Conservation (phyloP, 2,888 invertebrate species). For the Drosophila meridionalis region DNA sequence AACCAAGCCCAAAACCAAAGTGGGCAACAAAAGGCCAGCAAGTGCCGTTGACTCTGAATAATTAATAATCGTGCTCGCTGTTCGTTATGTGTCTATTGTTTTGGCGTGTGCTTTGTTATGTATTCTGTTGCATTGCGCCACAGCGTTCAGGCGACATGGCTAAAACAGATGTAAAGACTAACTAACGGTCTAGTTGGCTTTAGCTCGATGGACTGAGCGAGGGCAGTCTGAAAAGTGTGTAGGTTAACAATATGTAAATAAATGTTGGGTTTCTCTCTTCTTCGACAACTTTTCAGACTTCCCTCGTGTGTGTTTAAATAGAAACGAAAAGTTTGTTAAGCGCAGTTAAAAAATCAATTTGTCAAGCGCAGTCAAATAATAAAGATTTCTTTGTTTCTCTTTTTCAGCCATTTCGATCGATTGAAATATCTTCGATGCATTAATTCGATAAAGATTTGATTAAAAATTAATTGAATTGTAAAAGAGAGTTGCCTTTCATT, state of each 20-base stretch:
- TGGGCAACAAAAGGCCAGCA: slow-evolving; percentile 51
- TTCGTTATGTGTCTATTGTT: slow-evolving; percentile 66
- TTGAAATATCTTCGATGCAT: slow-evolving; percentile 6
- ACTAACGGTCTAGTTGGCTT: slow-evolving; percentile 42
- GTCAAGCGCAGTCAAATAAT: not conserved
- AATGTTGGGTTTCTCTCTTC: not conserved
- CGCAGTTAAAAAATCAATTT: slow-evolving; percentile 10
- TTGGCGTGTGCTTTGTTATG: slow-evolving; percentile 60
- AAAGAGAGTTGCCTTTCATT: not conserved
- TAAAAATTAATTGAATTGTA: not conserved
- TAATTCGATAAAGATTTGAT: not conserved
- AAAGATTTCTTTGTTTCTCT: slow-evolving; percentile 3
- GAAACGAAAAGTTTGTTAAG: not conserved
- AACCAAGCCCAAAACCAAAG: slow-evolving; percentile 23
- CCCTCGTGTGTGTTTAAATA: slow-evolving; percentile 1
- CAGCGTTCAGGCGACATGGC: slow-evolving; percentile 23
- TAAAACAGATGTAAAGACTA: slow-evolving; percentile 32
- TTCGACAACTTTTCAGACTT: not conserved
- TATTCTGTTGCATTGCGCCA: slow-evolving; percentile 76
- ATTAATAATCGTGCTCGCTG: slow-evolving; percentile 64
- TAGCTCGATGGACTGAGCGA: slow-evolving; percentile 8
- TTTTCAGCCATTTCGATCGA: slow-evolving; percentile 4
- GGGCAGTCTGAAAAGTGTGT: not conserved
- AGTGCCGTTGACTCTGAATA: slow-evolving; percentile 70
- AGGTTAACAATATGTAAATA: not conserved